These are phyloP conservation scores for Limulus polyphemus DNA, from an alignment of 2,888 invertebrate species.

Conservation along the genomic window DNA sequence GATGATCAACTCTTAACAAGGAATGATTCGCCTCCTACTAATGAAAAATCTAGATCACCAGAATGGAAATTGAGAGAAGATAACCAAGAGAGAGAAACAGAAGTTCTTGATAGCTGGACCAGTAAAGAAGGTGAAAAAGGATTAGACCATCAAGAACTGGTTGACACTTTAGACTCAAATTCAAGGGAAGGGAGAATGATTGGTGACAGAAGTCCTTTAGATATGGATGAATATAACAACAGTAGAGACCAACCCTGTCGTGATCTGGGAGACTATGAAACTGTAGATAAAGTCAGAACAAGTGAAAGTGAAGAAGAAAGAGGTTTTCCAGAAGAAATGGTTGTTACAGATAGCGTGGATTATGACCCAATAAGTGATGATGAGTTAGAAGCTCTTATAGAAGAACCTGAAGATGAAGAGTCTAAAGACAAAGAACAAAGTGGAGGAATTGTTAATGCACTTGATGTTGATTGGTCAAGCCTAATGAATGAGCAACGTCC, in stretches of 20 bases:
- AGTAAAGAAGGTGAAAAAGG: too few species aligned
- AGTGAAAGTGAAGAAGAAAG: too few species aligned
- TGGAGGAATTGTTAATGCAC: conserved; percentile 67
- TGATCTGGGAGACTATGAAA: too few species aligned
- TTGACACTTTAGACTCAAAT: too few species aligned
- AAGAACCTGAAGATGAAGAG: conserved; percentile 66
- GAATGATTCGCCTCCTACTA: conserved; percentile 39
- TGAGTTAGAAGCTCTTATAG: conserved; percentile 35
- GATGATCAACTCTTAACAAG: conserved; percentile 51
- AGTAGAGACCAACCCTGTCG: too few species aligned
- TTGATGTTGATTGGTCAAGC: conserved; percentile 91
- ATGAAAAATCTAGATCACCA: conserved; percentile 49
- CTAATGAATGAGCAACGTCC: conserved; percentile 37
- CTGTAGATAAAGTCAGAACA: too few species aligned
- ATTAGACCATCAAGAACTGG: too few species aligned
- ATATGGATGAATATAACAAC: too few species aligned
- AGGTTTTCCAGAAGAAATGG: too few species aligned
- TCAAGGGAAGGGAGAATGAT: too few species aligned
- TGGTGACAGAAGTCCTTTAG: too few species aligned
- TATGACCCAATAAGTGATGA: conserved; percentile 27
- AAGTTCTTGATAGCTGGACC: too few species aligned
- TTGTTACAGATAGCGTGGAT: conserved; percentile 17
- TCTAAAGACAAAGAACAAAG: conserved; percentile 38
- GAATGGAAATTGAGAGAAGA: conserved; percentile 35
- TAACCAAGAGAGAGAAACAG: background rate